Base-by-base conservation (phyloP, 2,888 invertebrate species). In the Drosophila picticornis region DNA sequence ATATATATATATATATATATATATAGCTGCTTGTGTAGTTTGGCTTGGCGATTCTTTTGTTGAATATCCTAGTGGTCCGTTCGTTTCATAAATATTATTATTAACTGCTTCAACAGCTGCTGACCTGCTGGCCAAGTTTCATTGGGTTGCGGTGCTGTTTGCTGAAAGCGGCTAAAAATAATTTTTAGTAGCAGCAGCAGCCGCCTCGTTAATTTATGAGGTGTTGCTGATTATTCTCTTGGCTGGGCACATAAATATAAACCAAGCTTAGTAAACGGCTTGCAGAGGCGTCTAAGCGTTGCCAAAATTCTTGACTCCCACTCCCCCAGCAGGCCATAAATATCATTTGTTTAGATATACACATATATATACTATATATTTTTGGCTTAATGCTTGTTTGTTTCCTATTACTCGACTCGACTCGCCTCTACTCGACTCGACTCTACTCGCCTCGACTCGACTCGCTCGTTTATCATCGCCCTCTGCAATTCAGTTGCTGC, bases 181-280 rank as follows among this genome's bases (percentile, higher is more conserved):
- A 46, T 56, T 56, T 59, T 29, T 56, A 34, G 58, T 36, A 34
- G 55, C 36, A 51, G 13, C 53, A 55, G 22, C 62, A 52, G 29
- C 55, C 34, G 50, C 19, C 40, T 58, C 22, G 60, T 56, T 77
- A 79, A 90, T 88, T 88, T 90, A 88, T 79, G 81, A 90, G 87
- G 88, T 88, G 88, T 79, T 86, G 83, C 74, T 84, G 88, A 90
- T 88, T 88, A 90, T 86, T 57, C 66, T 51, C 66, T 77, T 61
- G 67, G 60, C 66, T 72, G 74, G 61, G 77, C 74, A 78, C 79
- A 85, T 89, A 87, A 85, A 83, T 88, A 82, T 74, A 74, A 75
- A 22, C 60, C 73, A 50, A 53, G 68, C 62, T 60, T 60, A 43
- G 32, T 27, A 56, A 38, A 56, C 50, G 31, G 16, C 34, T 56